Percentiles rank a stretch among this genome's conserved stretches.
phyloP scores from a whole-genome alignment of 1,140 invertebrate genomes.

The Zaprionus camerounensis region DNA sequence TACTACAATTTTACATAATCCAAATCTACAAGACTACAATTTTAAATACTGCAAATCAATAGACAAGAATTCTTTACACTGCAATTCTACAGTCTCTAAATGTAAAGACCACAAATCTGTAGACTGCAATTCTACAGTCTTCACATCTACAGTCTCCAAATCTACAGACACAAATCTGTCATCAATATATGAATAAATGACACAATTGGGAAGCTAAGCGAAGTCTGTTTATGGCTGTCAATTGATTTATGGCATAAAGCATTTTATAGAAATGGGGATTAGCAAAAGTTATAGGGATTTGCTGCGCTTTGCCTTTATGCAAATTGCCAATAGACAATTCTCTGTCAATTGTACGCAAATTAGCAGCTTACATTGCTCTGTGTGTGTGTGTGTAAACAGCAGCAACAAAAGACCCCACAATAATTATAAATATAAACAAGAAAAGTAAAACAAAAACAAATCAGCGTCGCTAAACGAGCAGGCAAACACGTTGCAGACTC shows the following conservation, averaged over 20 bases:
- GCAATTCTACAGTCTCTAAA: too few relatives aligned
- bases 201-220: constrained; percentile 22
- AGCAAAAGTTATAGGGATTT: neutral
- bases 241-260: constrained; percentile 30
- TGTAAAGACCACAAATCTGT: too few relatives aligned
- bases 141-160: neutral
- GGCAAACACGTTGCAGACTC: constrained; percentile 47
- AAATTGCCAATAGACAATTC: constrained; percentile 41
- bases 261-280: constrained; percentile 18
- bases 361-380: constrained; percentile 20
- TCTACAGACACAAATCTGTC: neutral
- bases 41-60: too few relatives aligned
- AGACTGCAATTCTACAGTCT: neutral
- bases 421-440: constrained; percentile 56
- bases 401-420: constrained; percentile 20
- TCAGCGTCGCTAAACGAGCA: constrained; percentile 58
- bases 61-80: too few relatives aligned
- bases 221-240: constrained; percentile 27
- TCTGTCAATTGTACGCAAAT: constrained; percentile 39
- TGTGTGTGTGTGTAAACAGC: constrained; percentile 16
- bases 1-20: too few relatives aligned
- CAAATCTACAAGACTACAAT: too few relatives aligned
- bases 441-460: constrained; percentile 60
- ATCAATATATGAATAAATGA: neutral
- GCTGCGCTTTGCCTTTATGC: constrained; percentile 11